Evolutionary conservation across 1,140 invertebrate genomes (phyloP).

Genomic region (Akabosia matsudoensis): DNA sequence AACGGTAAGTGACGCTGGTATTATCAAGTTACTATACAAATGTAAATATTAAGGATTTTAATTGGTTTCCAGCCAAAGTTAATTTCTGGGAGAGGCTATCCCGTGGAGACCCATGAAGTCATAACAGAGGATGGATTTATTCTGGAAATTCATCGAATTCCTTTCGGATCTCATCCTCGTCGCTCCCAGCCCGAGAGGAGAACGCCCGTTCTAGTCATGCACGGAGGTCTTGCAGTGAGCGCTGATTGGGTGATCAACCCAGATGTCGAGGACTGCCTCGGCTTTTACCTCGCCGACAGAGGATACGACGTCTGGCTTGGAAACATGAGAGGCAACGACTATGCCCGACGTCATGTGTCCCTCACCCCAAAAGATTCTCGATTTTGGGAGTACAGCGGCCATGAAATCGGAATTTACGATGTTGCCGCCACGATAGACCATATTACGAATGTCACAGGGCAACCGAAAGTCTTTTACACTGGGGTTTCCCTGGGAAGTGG

Average conservation of each 20-base stretch:
- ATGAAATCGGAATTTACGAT: slow-evolving; percentile 47
- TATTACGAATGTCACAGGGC: background rate
- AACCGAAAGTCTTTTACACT: background rate
- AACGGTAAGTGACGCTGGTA: no score
- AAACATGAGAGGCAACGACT: slow-evolving; percentile 60
- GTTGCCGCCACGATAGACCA: slow-evolving; percentile 53
- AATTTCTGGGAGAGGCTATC: slow-evolving; percentile 29
- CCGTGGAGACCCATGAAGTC: slow-evolving; percentile 36
- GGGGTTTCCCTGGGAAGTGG: background rate
- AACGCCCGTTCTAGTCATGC: slow-evolving; percentile 63
- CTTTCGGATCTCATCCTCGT: background rate
- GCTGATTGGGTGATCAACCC: slow-evolving; percentile 51
- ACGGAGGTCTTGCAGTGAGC: slow-evolving; percentile 71
- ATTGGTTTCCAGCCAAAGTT: background rate
- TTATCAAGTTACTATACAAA: no score
- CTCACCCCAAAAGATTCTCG: background rate
- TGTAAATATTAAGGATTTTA: no score
- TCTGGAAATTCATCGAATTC: slow-evolving; percentile 42
- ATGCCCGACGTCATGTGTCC: slow-evolving; percentile 51
- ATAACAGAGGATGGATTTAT: slow-evolving; percentile 41
- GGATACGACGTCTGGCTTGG: slow-evolving; percentile 68
- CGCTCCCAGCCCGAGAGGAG: slow-evolving; percentile 32
- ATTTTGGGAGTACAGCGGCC: slow-evolving; percentile 29
- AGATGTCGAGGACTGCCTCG: background rate
- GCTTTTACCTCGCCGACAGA: slow-evolving; percentile 61